Evolutionary conservation across 2,113 vertebrate genomes (phyloP), one percentile per base, ranked within the genome.

Genomic region (Hippoglossus stenolepis): DNA sequence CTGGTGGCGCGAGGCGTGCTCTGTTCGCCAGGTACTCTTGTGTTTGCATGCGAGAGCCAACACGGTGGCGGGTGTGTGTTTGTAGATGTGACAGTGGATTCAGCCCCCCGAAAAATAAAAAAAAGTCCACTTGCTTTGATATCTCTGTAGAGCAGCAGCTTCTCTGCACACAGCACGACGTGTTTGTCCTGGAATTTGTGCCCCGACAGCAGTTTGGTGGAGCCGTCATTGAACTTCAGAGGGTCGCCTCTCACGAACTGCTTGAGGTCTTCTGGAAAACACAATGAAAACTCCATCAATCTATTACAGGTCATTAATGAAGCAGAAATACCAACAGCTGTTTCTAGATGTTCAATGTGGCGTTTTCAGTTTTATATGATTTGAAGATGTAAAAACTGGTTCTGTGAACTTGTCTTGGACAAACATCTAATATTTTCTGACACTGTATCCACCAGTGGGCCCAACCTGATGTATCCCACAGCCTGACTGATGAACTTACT

Each of bases 131-230:
- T 74, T 82, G 98, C 98, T 96, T 98, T 99, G 72, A 93, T 87
- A 74, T 99, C 98, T 86, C 97, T 97, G 93, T 96, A 98, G 60
- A 99, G 86, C 73, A 96, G 92, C 64, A 99, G 93, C 87, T 94
- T 96, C 67, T 94, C 94, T 76, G 96, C 95, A 58, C 26, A 91
- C 21, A 99, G 94, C 24, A 95, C 93, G 49, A 96, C 93, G 56
- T 97, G 97, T 71, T 96, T 95, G 24, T 99, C 98, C 87, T 98
- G 97, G 93, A 99, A 99, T 83, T 96, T 98, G 91, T 96, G 96
- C 75, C 96, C 97, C 0, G 96, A 96, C 40, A 99, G 92, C 51
- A 97, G 93, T 91, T 98, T 99, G 83, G 94, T 95, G 54, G 96
- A 96, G 35, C 97, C 96, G 61, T 97, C 98, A 79, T 93, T 98